Evolutionary conservation across 2,113 vertebrate genomes (phyloP).

Genomic region (Cromileptes altivelis): DNA sequence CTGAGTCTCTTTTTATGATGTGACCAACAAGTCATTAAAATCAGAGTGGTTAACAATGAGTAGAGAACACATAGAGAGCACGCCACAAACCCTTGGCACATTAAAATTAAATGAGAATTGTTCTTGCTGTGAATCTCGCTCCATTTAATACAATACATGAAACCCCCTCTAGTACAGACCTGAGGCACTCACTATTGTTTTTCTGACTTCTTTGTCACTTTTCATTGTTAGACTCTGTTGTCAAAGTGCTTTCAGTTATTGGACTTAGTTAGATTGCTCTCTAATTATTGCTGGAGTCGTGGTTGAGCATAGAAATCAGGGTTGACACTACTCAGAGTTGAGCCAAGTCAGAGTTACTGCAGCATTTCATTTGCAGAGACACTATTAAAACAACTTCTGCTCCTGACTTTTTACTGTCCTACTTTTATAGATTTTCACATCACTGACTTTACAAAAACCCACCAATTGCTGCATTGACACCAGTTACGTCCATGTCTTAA

Average conservation of each 20-base stretch:
- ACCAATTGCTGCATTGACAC: not conserved
- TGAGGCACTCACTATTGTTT: not conserved
- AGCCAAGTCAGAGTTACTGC: not conserved
- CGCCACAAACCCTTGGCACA: constrained; percentile 4
- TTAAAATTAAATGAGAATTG: constrained; percentile 41
- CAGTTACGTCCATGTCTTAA: not conserved
- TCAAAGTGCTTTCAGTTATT: not conserved
- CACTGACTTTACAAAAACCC: not conserved
- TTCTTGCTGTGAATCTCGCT: not conserved
- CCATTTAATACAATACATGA: constrained; percentile 12
- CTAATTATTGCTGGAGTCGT: not conserved
- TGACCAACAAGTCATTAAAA: constrained; percentile 25
- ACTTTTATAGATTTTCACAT: not conserved
- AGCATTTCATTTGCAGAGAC: not conserved
- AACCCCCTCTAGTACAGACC: not conserved
- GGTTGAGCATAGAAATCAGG: not conserved
- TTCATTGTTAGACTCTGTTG: not conserved
- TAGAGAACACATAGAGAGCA: constrained; percentile 19
- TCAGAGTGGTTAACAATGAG: constrained; percentile 25
- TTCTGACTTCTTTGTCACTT: not conserved
- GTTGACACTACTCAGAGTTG: not conserved
- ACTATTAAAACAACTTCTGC: not conserved
- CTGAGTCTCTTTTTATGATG: not conserved
- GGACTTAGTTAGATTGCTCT: not conserved
- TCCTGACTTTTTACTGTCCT: not conserved